Base-by-base conservation (phyloP, 2,888 invertebrate genomes). In the Choreutis nemorana region DNA sequence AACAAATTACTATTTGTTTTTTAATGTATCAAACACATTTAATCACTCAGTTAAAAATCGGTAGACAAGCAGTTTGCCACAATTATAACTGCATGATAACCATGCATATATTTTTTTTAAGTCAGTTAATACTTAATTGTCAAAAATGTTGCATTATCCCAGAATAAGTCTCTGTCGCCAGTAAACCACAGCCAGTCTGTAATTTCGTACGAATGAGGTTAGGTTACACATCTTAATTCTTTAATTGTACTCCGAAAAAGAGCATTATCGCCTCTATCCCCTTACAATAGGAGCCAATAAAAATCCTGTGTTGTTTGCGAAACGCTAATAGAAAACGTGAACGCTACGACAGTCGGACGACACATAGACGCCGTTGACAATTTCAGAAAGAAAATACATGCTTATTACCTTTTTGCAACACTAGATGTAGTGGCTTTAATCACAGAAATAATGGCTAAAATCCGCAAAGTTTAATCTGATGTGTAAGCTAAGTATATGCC, bases 171-270 rank as follows among this genome's bases (percentile, higher is more conserved):
- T 37, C 34, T 50, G 42, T 32, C 36, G 30, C 32, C 36, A 39
- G 34, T 41, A 50, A 60, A 62, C 62, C 64, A 44, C 63, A 63
- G 57, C 53, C 47, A 53, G 49, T 49, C 58, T 33, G 59, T 47
- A 64, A 67, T 66, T 63, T 61, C 39, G 53, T 52, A 51, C 55
- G 53, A 63, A 59, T 58, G 58, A 61, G 59, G 57, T 61, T 56
- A 44, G 43, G 47, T 51, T 56, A 64, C 58, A 61, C 60, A 46
- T 59, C 52, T 56, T 44, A 45, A 49, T 48, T 40, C 37, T 44
- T 39, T 31, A 34, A 45, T 28, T 32, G 30, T 30, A 24, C 35
- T 16, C 27, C 32, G 26, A 13, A 23, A 35, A 26, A 9, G 23
- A 31, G 12, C 14, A 29, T 43, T 45, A 26, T 44, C 26, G 34